phyloP scores from a whole-genome alignment of 2,797 vertebrate genomes.

The Cryptoblepharus egeriae region DNA sequence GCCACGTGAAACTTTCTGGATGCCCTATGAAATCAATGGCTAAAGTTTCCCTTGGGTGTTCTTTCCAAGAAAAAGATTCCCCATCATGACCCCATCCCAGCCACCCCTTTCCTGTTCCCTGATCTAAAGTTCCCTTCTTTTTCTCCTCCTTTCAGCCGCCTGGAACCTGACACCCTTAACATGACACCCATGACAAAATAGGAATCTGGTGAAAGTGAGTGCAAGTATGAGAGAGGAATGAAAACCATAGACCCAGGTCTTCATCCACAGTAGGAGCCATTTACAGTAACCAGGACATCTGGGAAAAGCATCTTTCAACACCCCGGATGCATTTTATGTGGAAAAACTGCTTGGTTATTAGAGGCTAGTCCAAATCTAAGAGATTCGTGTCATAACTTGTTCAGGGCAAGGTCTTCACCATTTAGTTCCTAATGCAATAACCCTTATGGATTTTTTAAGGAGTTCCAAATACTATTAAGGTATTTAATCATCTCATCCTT shows the following conservation, averaged over 20 bases:
- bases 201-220: constrained; percentile 43
- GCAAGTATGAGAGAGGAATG: background rate
- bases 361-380: background rate
- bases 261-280: background rate
- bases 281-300: background rate
- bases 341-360: background rate
- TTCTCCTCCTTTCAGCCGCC: constrained; percentile 36
- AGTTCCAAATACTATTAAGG: background rate
- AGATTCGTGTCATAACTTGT: background rate
- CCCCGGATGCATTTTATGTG: background rate
- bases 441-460: background rate
- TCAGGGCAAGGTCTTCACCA: background rate
- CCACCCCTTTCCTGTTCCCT: background rate
- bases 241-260: constrained; percentile 29
- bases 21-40: no score
- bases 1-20: background rate
- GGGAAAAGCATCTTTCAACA: constrained; percentile 33
- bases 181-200: constrained; percentile 32
- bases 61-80: background rate
- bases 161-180: constrained; percentile 36
- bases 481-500: background rate
- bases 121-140: constrained; percentile 13
- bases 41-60: background rate
- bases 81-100: background rate
- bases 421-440: background rate